Evolutionary conservation across 2,797 vertebrate genomes (phyloP).

Genomic region (Catostomus latipinnis): DNA sequence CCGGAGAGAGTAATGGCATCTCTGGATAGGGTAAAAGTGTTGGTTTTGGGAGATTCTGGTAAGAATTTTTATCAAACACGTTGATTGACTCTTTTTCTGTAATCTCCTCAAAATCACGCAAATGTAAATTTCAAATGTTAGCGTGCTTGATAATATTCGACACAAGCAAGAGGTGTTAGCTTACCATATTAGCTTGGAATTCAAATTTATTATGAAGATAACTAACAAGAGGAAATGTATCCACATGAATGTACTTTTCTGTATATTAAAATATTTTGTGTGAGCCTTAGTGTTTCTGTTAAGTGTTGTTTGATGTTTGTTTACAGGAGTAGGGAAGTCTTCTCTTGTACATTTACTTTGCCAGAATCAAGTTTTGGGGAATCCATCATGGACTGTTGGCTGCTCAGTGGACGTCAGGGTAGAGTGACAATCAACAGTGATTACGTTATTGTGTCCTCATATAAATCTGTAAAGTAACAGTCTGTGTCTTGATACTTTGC

Average conservation of each 20-base stretch:
- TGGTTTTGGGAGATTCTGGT: conserved; percentile 98
- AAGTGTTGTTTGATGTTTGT: background rate
- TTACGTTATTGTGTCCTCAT: background rate
- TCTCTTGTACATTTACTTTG: conserved; percentile 95
- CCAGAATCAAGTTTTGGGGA: conserved; percentile 95
- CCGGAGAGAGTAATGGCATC: conserved; percentile 85
- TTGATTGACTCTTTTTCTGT: background rate
- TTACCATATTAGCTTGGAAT: background rate
- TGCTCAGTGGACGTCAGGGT: conserved; percentile 98
- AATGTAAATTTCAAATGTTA: background rate
- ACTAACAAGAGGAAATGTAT: background rate
- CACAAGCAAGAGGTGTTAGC: background rate
- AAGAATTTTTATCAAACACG: conserved; percentile 53
- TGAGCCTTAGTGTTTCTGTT: background rate
- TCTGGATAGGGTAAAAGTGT: conserved; percentile 92
- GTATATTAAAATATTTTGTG: background rate
- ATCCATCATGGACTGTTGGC: conserved; percentile 98
- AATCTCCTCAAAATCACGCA: background rate
- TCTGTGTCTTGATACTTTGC: background rate
- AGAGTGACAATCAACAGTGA: background rate
- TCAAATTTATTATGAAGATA: background rate
- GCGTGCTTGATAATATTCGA: background rate
- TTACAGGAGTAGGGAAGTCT: conserved; percentile 93
- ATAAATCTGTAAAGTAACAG: background rate
- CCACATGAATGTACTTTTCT: background rate